Evolutionary conservation across 2,888 invertebrate species (phyloP).

Genomic region (Globia sparganii): DNA sequence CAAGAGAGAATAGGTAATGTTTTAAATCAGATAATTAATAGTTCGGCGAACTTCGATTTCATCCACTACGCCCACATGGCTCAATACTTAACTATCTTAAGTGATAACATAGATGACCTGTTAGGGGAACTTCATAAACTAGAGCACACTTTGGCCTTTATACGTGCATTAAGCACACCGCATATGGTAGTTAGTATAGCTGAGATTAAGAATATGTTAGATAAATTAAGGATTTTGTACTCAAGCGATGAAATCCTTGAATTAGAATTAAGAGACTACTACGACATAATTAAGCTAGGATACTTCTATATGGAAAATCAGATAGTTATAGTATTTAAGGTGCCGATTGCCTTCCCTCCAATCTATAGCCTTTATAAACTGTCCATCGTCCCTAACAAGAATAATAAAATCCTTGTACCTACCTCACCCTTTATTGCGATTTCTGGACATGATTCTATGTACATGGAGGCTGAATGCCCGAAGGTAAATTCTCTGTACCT

Average conservation of each 20-base stretch:
- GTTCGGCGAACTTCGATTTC: background rate
- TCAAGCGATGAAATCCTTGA: too few relatives aligned
- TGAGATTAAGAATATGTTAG: too few relatives aligned
- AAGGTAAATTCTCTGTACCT: conserved; percentile 7
- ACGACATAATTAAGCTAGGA: background rate
- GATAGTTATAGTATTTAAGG: conserved; percentile 24
- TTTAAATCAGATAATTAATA: background rate
- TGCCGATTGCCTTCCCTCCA: conserved; percentile 11
- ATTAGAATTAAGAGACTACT: background rate
- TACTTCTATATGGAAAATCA: conserved; percentile 2
- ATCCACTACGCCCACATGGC: conserved; percentile 4
- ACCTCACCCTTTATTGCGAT: conserved; percentile 10
- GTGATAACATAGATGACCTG: background rate
- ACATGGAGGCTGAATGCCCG: conserved; percentile 31
- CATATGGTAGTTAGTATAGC: too few relatives aligned
- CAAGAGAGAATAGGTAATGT: background rate
- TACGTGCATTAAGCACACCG: too few relatives aligned
- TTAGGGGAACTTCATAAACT: background rate
- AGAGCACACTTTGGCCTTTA: background rate
- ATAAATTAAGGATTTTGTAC: too few relatives aligned
- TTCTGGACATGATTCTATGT: conserved; percentile 1
- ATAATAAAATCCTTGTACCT: background rate
- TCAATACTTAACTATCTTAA: background rate
- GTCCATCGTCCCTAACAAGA: conserved; percentile 10
- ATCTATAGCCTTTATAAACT: conserved; percentile 4